Conservation (phyloP, 2,113 vertebrate species). For the Pelecanus crispus region DNA sequence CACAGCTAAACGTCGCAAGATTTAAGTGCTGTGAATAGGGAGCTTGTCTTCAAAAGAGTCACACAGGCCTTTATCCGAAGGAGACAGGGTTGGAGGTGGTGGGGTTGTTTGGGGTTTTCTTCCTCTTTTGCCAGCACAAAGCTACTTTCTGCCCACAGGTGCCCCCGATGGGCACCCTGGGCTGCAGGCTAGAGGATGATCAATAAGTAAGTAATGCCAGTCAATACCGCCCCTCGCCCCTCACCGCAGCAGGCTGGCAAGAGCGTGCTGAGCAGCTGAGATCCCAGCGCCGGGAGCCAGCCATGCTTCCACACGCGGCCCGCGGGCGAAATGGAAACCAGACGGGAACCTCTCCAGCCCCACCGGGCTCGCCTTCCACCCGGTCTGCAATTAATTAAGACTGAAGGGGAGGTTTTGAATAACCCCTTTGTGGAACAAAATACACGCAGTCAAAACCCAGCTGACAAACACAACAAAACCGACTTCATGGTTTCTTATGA, state of each 20-base stretch:
- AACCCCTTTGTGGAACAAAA: constrained; percentile 70
- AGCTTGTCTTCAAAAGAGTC: neutral
- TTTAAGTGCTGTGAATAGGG: neutral
- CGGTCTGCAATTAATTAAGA: constrained; percentile 71
- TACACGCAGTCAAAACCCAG: constrained; percentile 38
- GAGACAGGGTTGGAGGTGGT: neutral
- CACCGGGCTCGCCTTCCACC: constrained; percentile 35
- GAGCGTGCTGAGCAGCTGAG: neutral
- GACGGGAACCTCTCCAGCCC: constrained; percentile 53
- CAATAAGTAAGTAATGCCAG: neutral
- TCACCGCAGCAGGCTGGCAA: neutral
- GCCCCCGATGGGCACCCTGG: neutral
- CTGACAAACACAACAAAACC: constrained; percentile 67
- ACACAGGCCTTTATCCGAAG: neutral
- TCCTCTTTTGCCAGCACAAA: neutral
- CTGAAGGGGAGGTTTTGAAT: constrained; percentile 65
- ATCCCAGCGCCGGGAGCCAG: neutral
- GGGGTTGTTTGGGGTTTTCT: neutral
- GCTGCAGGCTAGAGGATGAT: neutral
- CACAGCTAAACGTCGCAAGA: neutral
- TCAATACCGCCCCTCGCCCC: neutral
- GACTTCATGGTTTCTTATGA: constrained; percentile 58
- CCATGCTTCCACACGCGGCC: neutral
- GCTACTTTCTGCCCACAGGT: neutral
- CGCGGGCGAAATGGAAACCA: constrained; percentile 47